Conservation (phyloP, 2,888 invertebrate species). For the Drosophila rellima region DNA sequence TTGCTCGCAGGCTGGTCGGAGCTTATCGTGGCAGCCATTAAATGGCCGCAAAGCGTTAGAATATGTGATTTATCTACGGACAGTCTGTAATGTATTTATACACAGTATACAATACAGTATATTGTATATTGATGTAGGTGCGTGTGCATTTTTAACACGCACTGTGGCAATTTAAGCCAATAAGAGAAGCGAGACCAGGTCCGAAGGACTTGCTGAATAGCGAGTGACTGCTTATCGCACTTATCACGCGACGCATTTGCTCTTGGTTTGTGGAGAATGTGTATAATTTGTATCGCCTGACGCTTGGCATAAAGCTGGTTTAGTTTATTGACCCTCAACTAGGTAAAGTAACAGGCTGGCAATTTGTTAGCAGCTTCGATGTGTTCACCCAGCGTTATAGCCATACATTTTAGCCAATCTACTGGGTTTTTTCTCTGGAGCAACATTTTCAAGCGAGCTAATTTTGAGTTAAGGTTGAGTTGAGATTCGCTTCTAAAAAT, state of each 20-base stretch:
- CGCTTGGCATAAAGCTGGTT: constrained; percentile 31
- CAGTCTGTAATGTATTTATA: constrained; percentile 6
- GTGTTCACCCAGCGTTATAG: constrained; percentile 40
- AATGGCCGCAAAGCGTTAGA: constrained; percentile 71
- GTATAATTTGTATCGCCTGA: constrained; percentile 63
- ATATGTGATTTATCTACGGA: constrained; percentile 62
- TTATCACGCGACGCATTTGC: constrained; percentile 71
- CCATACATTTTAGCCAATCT: constrained; percentile 55
- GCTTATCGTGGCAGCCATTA: constrained; percentile 78
- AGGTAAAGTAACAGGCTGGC: constrained; percentile 63
- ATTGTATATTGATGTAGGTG: constrained; percentile 33
- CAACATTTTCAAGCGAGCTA: constrained; percentile 61
- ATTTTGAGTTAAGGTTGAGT: constrained; percentile 68
- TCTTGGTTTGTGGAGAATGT: constrained; percentile 27
- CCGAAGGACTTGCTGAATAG: constrained; percentile 3
- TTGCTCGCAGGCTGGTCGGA: constrained; percentile 34
- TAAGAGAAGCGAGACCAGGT: constrained; percentile 50
- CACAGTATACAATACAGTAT: constrained; percentile 1
- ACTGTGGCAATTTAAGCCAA: constrained; percentile 41
- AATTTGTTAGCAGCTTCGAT: constrained; percentile 55
- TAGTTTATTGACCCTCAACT: constrained; percentile 73
- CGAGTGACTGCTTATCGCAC: constrained; percentile 56
- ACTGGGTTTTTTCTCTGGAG: constrained; percentile 33
- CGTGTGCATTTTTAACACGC: constrained; percentile 63
- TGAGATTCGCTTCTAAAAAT: constrained; percentile 62